Evolutionary conservation across 2,888 invertebrate species (phyloP).

Genomic region (Ethmia dodecea): DNA sequence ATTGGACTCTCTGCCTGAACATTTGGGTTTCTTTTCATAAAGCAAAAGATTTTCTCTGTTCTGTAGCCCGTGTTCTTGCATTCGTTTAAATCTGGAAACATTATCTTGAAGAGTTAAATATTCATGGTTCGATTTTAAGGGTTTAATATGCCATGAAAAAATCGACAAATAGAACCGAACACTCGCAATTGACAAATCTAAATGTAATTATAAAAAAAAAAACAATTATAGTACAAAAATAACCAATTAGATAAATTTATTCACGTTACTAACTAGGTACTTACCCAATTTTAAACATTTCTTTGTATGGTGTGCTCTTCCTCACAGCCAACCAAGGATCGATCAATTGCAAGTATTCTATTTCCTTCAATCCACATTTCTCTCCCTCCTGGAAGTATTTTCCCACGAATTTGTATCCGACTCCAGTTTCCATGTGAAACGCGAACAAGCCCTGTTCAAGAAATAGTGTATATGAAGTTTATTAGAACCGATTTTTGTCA

Average conservation of each 20-base stretch:
- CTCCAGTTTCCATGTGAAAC: conserved; percentile 82
- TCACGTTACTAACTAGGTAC: no score
- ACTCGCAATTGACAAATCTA: no score
- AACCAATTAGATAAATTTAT: no score
- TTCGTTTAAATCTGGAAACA: conserved; percentile 57
- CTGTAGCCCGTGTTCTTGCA: conserved; percentile 76
- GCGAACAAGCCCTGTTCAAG: conserved; percentile 78
- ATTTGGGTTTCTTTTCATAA: conserved; percentile 81
- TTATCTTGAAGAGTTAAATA: no score
- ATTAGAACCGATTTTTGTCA: background rate
- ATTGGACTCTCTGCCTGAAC: conserved; percentile 75
- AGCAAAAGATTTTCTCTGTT: conserved; percentile 75
- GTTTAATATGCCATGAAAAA: no score
- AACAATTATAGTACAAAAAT: no score
- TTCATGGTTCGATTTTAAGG: no score
- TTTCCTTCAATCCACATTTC: conserved; percentile 83
- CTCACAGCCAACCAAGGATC: conserved; percentile 81
- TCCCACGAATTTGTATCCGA: conserved; percentile 81
- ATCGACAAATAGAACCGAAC: no score
- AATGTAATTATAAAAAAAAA: no score
- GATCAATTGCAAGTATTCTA: conserved; percentile 79
- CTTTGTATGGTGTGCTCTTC: conserved; percentile 79
- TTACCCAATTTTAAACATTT: conserved; percentile 81
- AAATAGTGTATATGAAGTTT: background rate
- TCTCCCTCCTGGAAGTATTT: conserved; percentile 82